Evolutionary conservation across 2,113 vertebrate species (phyloP), one percentile per base, ranked within the genome.

Genomic region (Echinops telfairi): DNA sequence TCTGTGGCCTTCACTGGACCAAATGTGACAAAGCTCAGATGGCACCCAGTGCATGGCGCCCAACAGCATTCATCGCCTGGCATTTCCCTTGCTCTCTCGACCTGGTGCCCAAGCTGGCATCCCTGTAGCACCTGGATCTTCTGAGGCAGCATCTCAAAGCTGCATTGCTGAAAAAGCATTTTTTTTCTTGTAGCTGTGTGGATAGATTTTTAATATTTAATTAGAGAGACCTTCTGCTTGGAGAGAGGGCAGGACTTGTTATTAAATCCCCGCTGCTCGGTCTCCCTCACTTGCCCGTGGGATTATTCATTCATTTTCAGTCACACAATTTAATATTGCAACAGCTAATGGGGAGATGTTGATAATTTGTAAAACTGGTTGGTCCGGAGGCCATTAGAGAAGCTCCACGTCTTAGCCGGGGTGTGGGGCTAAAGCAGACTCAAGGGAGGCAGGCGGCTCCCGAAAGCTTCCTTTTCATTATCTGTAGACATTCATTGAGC

Each of bases 151-250:
- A 1, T 90, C 83, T 90, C 80, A 85, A 92, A 90, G 88, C 68
- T 17, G 25, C 0, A 1, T 83, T 97, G 96, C 95, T 96, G 94
- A 95, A 94, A 96, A 96, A 92, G 96, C 92, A 95, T 88, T 88
- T 86, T 92, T 77, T 95, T 90, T 53, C 33, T 90, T 82, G 33
- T 88, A 66, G 90, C 83, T 95, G 43, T 92, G 86, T 80, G 90
- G 97, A 95, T 87, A 96, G 97, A 95, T 96, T 96, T 97, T 97
- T 94, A 97, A 97, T 97, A 97, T 97, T 97, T 97, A 96, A 97
- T 97, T 96, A 97, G 96, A 87, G 92, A 95, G 96, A 95, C 77
- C 96, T 97, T 96, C 95, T 1, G 62, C 95, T 90, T 78, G 81
- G 88, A 96, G 88, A 95, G 95, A 96, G 97, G 97, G 96, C 96